Evolutionary conservation across 2,888 invertebrate genomes (phyloP), one percentile per base, ranked within the genome.

Genomic region (Nymphalis c-album): DNA sequence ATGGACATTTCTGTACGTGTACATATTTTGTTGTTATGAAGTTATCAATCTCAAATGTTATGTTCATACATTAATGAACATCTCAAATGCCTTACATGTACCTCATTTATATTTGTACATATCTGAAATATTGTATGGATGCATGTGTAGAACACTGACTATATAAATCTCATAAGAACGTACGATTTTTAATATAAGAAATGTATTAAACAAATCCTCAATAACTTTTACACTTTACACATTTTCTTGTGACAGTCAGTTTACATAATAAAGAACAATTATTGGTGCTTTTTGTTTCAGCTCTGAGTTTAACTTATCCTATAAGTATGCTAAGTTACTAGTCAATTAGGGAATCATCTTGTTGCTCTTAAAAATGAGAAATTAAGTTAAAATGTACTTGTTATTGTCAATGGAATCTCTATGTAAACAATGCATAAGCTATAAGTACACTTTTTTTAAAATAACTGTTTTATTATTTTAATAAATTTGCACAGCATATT

Each of bases 281-380:
- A 26, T 58, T 31, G 67, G 67, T 67, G 67, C 67, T 67, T 67
- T 60, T 64, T 53, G 60, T 55, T 59, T 60, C 53, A 63, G 63
- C 51, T 51, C 20, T 55, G n/a, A 55, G 31, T 55, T 55, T 35
- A 55, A 55, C 55, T 31, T 55, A 31, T 64, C 59, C 57, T 57
- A 64, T 50, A 45, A 67, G 62, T 63, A 67, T 59, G 46, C 50
- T 59, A 59, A 69, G 26, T 62, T 47, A 63, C 69, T 69, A 69
- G 69, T 69, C 69, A 69, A 69, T 65, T 69, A 65, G 40, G 58
- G 18, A 53, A 46, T 50, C 48, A n/a, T 50, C 6, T 55, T 7
- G 17, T 48, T n/a, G 31, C n/a, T n/a, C 8, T 55, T 55, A 35
- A 55, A 55, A 35, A 16, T 31, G 17, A n/a, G 31, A 8, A 55